Conservation (phyloP, 2,113 vertebrate genomes). For the Pleuronectes platessa region DNA sequence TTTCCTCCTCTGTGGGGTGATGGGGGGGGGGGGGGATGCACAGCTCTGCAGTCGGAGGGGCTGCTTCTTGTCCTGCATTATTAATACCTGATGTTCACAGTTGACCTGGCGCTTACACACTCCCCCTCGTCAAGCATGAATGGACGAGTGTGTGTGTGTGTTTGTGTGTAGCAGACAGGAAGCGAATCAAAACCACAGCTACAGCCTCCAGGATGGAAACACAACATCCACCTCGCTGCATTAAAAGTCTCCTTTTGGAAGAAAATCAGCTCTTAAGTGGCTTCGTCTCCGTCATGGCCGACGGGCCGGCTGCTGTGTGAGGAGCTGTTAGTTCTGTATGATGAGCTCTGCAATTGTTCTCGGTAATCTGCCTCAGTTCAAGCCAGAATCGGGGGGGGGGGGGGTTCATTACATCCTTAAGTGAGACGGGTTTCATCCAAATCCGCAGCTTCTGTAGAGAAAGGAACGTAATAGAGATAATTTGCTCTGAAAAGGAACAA, state of each 20-base stretch:
- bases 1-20: not conserved
- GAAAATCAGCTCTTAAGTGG: not conserved
- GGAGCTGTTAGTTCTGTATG: conserved; percentile 16
- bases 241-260: not conserved
- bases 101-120: conserved; percentile 64
- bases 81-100: conserved; percentile 75
- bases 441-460: conserved; percentile 19
- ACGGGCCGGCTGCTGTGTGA: no score
- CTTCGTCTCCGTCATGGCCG: not conserved
- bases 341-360: conserved; percentile 48
- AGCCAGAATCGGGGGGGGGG: conserved; percentile 6
- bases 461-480: conserved; percentile 54
- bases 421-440: conserved; percentile 47
- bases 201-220: conserved; percentile 12
- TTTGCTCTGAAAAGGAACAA: conserved; percentile 56
- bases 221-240: not conserved
- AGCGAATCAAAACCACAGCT: conserved; percentile 2
- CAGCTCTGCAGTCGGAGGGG: conserved; percentile 33
- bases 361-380: conserved; percentile 45
- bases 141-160: not conserved
- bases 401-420: conserved; percentile 53
- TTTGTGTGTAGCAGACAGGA: conserved; percentile 11
- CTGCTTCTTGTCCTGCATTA: conserved; percentile 69
- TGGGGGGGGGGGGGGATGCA: conserved; percentile 10
- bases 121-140: not conserved